Base-by-base conservation (phyloP, 2,888 invertebrate species). In the Drosophila yooni region DNA sequence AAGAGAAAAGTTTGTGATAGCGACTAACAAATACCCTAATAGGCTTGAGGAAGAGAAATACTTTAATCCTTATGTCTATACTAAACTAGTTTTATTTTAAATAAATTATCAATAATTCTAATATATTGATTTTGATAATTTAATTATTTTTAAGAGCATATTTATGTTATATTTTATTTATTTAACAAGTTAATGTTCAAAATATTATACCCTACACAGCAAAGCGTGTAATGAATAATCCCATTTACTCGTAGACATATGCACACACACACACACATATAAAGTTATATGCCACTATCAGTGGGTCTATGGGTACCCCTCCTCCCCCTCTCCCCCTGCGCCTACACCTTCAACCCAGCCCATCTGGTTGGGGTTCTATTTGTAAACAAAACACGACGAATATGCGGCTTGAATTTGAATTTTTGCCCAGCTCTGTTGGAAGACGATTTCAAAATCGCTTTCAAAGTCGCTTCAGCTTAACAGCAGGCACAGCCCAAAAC, bases 311-410 rank as follows among this genome's bases (percentile, higher is more conserved):
- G 34, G 5, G 51, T 18, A 18, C 40, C 43, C 46, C 50, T 29
- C 33, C n/a, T 3, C 31, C 27, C 27, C 5, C n/a, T 7, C 33
- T 8, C 2, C 2, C 7, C n/a, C 15, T 27, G 5, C 15, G 7
- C 21, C 8, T 0, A 15, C 21, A 27, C 11, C 10, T 1, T 11
- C 36, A 7, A 1, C 36, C 13, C 54, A 31, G 33, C n/a, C 70
- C 36, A 53, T 61, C 60, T 60, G 38, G 18, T 54, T 54, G 62
- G 58, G 40, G 52, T 74, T 72, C 66, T 77, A 76, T 88, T 87
- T 86, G 89, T 88, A 87, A 90, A 90, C 86, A 90, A 87, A 87
- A 70, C 72, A 83, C 78, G 70, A 43, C 62, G 70, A 76, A 79
- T 40, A 85, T 79, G 81, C 78, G 70, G 72, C 70, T 74, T 80